These are phyloP conservation scores for Creontiades dilutus DNA, from an alignment of 2,888 invertebrate genomes.

Conservation along the genomic window DNA sequence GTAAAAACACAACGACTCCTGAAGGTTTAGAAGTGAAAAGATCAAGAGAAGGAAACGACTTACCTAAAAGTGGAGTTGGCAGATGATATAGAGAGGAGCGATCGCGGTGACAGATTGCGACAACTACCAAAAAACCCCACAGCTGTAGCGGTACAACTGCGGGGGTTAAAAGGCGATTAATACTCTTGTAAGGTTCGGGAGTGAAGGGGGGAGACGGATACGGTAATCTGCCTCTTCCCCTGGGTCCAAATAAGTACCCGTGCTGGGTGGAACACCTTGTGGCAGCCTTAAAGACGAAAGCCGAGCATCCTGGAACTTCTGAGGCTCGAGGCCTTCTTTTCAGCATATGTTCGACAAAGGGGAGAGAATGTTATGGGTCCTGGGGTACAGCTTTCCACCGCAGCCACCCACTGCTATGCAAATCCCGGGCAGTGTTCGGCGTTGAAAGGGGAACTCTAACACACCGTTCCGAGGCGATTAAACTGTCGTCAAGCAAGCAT, in stretches of 20 bases:
- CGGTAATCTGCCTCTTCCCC: slow-evolving; percentile 12
- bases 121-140: background rate
- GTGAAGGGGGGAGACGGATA: background rate
- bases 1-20: no score
- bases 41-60: no score
- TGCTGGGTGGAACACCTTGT: slow-evolving; percentile 16
- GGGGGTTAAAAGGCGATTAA: slow-evolving; percentile 39
- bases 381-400: background rate
- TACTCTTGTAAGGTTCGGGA: background rate
- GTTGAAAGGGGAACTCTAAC: slow-evolving; percentile 6
- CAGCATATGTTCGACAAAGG: background rate
- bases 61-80: background rate
- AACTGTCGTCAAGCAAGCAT: slow-evolving; percentile 7
- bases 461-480: background rate
- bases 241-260: background rate
- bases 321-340: background rate
- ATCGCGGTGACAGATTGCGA: background rate
- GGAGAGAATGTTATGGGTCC: background rate
- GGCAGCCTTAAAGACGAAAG: background rate
- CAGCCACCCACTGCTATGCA: slow-evolving; percentile 39
- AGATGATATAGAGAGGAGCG: background rate
- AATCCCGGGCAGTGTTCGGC: background rate
- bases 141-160: slow-evolving; percentile 11
- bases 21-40: no score
- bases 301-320: background rate